Evolutionary conservation across 2,888 invertebrate species (phyloP), one percentile per base, ranked within the genome.

Genomic region (Apoda limacodes): DNA sequence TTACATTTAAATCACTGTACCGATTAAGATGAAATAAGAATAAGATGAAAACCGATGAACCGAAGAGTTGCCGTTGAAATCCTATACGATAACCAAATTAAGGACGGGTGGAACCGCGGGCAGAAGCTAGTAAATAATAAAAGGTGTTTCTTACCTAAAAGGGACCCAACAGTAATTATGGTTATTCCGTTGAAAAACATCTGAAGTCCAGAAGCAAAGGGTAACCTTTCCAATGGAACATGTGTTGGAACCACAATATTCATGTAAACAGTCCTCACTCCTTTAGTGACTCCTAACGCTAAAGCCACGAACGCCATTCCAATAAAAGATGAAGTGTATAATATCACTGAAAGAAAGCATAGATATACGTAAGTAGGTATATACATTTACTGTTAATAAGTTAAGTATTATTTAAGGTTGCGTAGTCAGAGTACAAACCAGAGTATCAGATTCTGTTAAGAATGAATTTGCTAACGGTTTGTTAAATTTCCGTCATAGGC

Each of bases 181-280:
- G 85, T 71, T 20, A 86, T 54, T 10, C 89, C 88, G 55, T 88
- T 88, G 35, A 83, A 75, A 37, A 88, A 81, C 83, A 87, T 88
- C 54, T 89, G 89, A 22, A 89, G 84, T 3, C 88, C 88, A 4
- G 85, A 83, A 2, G 89, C 89, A 25, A 85, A 84, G 2, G 88
- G 83, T 12, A 89, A 60, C 44, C 85, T 71, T 30, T 88, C 85
- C 19, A 89, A 60, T 0, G 88, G 87, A 4, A 89, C 87, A 46
- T 88, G 84, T 50, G 71, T 84, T 0, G 89, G 88, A 34, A 89
- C 85, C 3, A 89, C 84, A 9, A 89, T 64, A 25, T 84, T 81
- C 83, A 88, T 85, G 49, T 86, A 89, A 0, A 89, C 88, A 0
- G 88, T 85, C 37, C 89, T 69, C 14, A 89, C 68, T 1, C 89